A percentile compares a stretch with the other conserved stretches of the same genome.
These are phyloP conservation scores for Poeciliopsis retropinna DNA, from an alignment of 2,113 vertebrate genomes.

Conservation along the genomic window DNA sequence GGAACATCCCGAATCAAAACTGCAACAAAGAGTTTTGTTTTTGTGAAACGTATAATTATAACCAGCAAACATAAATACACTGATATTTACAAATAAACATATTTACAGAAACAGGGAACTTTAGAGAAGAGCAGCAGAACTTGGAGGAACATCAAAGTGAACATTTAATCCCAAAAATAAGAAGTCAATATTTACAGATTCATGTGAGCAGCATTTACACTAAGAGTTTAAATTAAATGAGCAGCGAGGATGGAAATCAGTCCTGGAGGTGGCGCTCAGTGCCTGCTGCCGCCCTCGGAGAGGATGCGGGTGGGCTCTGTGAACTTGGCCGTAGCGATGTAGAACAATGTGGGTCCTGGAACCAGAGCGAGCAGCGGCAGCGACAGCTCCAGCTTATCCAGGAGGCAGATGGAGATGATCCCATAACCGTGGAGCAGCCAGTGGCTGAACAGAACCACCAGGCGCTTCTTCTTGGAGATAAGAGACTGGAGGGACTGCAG, in stretches of 20 bases:
- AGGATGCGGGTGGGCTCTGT: conserved; percentile 95
- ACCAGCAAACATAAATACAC: neutral
- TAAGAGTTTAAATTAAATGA: neutral
- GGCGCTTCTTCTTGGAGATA: conserved; percentile 92
- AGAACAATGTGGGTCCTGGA: conserved; percentile 94
- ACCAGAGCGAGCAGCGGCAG: conserved; percentile 92
- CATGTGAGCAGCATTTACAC: neutral
- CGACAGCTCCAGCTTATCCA: conserved; percentile 92
- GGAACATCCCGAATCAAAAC: too few species aligned
- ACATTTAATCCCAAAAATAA: neutral
- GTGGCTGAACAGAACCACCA: conserved; percentile 96
- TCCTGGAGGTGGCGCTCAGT: conserved; percentile 63
- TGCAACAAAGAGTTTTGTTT: neutral
- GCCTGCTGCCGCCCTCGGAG: conserved; percentile 92
- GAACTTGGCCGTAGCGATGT: conserved; percentile 92
- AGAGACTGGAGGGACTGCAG: conserved; percentile 92
- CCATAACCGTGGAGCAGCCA: conserved; percentile 98
- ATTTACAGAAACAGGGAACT: neutral
- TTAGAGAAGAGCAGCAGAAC: neutral
- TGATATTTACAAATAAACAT: neutral
- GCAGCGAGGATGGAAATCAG: neutral
- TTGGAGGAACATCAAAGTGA: neutral
- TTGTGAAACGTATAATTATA: neutral
- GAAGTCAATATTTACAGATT: neutral
- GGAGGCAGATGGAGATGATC: conserved; percentile 95